Base-by-base conservation (phyloP, 1,140 invertebrate genomes). In the Ephestia elutella region DNA sequence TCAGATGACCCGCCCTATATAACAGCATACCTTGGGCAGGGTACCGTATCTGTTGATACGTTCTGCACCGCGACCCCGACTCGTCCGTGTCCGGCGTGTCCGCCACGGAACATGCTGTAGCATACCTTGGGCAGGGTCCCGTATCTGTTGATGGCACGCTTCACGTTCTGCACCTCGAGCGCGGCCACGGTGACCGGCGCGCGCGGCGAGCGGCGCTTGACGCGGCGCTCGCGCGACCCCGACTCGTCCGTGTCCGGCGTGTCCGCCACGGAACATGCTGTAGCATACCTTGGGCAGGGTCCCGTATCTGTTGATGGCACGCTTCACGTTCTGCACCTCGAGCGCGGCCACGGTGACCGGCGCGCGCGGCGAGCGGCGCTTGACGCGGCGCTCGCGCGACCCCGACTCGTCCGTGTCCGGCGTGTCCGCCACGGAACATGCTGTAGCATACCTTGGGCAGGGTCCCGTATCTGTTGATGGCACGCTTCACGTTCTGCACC, bases 31-130 rank as follows among this genome's bases (percentile, higher is more conserved):
- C 32, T 99, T 99, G 0, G 98, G 98, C 60, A 97, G 79, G 10
- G 98, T 99, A 5, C 98, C 98, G 82, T 98, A 99, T 13, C 96
- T 92, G 87, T 97, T 98, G 57, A 98, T 98, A 99, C 96, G 91
- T 99, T 99, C 87, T 98, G 96, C 65, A 98, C 97, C 66, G 68
- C 4, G 62, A 71, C 11, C 71, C 75, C 5, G 83, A 87, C 71
- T 87, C 86, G 67, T 89, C 87, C 10, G 87, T 88, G 65, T 89
- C 87, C n/a, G 86, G 84, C 28, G 86, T n/a, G n/a, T n/a, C n/a
- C 86, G 30, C 76, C 84, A 62, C 88, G 13, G 87, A 89, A 5
- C 86, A n/a, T n/a, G n/a, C 98, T 57, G 98, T 98, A n/a, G n/a
- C n/a, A n/a, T n/a, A 38, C 32, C 32, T 99, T 99, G 0, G 98